Percentiles rank a stretch among this genome's conserved stretches.
These are phyloP conservation scores for Scaptomyza graminum DNA, from an alignment of 1,140 invertebrate species.

Conservation along the genomic window DNA sequence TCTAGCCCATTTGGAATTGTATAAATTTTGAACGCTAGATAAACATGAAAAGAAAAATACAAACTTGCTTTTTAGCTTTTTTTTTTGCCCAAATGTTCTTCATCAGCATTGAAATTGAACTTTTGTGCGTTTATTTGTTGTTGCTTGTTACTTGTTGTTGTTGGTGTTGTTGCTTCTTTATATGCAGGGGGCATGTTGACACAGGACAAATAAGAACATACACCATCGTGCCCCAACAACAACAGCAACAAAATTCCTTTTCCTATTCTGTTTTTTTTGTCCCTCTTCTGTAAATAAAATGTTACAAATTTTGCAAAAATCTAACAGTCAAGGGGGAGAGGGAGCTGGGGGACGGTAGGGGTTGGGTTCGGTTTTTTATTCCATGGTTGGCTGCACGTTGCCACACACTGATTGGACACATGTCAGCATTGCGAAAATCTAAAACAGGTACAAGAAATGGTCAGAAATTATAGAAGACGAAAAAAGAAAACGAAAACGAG, in stretches of 20 bases:
- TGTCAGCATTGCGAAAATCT: slow-evolving; percentile 50
- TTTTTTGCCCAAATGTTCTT: slow-evolving; percentile 21
- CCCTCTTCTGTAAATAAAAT: slow-evolving; percentile 52
- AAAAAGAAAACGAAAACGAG: too few species aligned
- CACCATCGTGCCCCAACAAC: background rate
- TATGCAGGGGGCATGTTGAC: slow-evolving; percentile 52
- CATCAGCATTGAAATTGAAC: slow-evolving; percentile 58
- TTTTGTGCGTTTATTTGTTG: slow-evolving; percentile 27
- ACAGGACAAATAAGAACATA: slow-evolving; percentile 43
- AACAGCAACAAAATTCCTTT: background rate
- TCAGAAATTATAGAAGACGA: slow-evolving; percentile 5
- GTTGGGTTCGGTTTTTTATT: background rate
- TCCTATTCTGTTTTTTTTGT: slow-evolving; percentile 3
- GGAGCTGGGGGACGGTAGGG: background rate
- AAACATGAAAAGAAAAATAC: slow-evolving; percentile 59
- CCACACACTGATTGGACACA: slow-evolving; percentile 48
- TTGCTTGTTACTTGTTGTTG: slow-evolving; percentile 5
- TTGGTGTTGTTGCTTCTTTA: slow-evolving; percentile 31
- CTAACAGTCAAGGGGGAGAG: background rate
- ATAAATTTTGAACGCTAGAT: slow-evolving; percentile 56
- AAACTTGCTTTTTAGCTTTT: slow-evolving; percentile 7
- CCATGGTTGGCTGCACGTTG: slow-evolving; percentile 41
- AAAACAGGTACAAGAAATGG: slow-evolving; percentile 48
- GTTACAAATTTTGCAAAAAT: slow-evolving; percentile 56
- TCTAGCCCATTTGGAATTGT: slow-evolving; percentile 53